phyloP scores from a whole-genome alignment of 2,113 vertebrate genomes.

The Neogale vison region DNA sequence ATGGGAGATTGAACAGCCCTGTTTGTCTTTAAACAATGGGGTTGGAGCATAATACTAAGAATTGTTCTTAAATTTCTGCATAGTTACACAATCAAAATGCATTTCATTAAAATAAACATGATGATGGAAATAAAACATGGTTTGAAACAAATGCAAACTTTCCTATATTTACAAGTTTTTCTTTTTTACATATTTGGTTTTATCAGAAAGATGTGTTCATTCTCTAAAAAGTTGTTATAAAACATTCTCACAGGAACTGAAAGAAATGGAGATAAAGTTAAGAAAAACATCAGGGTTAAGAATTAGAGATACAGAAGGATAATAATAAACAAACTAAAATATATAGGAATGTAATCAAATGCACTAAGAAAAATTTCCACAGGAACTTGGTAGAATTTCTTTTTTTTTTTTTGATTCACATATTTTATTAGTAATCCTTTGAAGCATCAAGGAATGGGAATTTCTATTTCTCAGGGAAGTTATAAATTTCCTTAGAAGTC shows the following conservation, averaged over 20 bases:
- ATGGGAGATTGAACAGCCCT: not conserved
- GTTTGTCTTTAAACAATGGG: not conserved
- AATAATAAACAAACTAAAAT: slow-evolving; percentile 5
- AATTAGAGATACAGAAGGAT: not conserved
- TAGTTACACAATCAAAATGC: not conserved
- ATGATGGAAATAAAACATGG: not conserved
- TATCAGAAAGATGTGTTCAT: not conserved
- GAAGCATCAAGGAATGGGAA: not conserved
- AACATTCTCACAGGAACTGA: not conserved
- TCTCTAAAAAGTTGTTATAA: not conserved
- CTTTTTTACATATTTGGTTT: not conserved
- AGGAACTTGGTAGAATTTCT: not conserved
- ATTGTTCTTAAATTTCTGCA: not conserved
- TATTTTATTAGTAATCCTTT: not conserved
- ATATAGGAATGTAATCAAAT: not conserved
- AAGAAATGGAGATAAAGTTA: not conserved
- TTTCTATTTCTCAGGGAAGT: not conserved
- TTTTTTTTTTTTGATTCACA: not conserved
- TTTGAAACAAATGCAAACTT: not conserved
- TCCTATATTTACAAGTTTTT: not conserved
- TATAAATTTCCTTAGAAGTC: not conserved
- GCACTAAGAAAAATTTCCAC: not conserved
- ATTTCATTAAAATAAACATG: not conserved
- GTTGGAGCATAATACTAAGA: not conserved
- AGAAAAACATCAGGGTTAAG: not conserved